phyloP scores from a whole-genome alignment of 1,140 invertebrate species.

The Zaprionus camerounensis region DNA sequence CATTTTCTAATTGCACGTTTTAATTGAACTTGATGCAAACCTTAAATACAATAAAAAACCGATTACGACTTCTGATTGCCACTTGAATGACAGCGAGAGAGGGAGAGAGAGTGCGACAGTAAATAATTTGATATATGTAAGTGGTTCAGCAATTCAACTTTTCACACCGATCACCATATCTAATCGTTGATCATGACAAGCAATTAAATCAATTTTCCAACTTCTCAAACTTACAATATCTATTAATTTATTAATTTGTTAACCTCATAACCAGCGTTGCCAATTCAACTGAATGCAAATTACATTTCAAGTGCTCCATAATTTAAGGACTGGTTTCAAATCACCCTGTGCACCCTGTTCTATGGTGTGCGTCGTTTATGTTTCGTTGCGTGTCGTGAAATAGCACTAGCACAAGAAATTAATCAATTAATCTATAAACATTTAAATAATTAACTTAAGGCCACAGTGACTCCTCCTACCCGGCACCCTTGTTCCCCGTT shows the following conservation, averaged over 20 bases:
- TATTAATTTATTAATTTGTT: background rate
- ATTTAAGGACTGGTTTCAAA: background rate
- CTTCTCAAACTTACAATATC: background rate
- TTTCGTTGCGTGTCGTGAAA: background rate
- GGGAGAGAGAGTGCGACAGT: slow-evolving; percentile 5
- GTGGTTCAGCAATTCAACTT: slow-evolving; percentile 29
- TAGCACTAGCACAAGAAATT: slow-evolving; percentile 27
- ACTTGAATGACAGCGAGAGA: background rate
- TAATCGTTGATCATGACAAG: background rate
- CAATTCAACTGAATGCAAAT: background rate
- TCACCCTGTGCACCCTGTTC: slow-evolving; percentile 12
- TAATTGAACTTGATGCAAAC: slow-evolving; percentile 63
- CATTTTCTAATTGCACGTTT: slow-evolving; percentile 41
- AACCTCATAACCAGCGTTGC: background rate
- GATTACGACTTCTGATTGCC: slow-evolving; percentile 25
- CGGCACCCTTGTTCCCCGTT: background rate
- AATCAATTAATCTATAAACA: slow-evolving; percentile 50
- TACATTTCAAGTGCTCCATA: background rate
- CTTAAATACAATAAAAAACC: slow-evolving; percentile 24
- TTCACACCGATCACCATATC: slow-evolving; percentile 18
- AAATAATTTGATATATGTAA: slow-evolving; percentile 18
- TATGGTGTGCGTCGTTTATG: background rate
- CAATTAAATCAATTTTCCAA: background rate
- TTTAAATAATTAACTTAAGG: slow-evolving; percentile 26
- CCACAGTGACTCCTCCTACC: slow-evolving; percentile 2